Evolutionary conservation across 2,113 vertebrate species (phyloP), one percentile per base, ranked within the genome.

Genomic region (Catharus minimus): DNA sequence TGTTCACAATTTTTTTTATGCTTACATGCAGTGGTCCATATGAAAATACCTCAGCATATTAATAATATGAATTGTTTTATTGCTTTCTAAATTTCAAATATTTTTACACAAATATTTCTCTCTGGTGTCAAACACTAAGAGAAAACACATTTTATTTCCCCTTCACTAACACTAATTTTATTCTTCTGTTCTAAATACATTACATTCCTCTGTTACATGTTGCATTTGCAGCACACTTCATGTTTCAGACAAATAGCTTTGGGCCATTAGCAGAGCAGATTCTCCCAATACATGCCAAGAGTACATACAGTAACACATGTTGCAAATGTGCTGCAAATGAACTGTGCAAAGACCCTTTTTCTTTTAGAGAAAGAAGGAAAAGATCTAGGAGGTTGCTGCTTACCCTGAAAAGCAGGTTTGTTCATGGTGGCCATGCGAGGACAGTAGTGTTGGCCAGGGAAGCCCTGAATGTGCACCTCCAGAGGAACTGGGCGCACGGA

Each of bases 351-450:
- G 83, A 9, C 38, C 39, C 36, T 44, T 47, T 66, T 71, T 15
- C 33, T 66, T 68, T 61, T 16, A 26, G 15, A 33, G 57, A 62
- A 60, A 64, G 57, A 49, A 81, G 11, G 13, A 62, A 52, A 79
- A 82, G 22, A 32, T 55, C 58, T 67, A 52, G 56, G 33, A 80
- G 86, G 27, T 65, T 30, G 33, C 2, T 76, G 47, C 95, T 97
- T 97, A 99, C 98, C 99, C 96, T 99, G 99, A 95, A 99, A 99
- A 26, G 98, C 97, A 82, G 99, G 99, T 95, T 99, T 99, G 97
- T 99, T 99, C 99, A 99, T 99, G 96, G 98, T 99, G 90, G 99
- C 99, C 99, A 99, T 99, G 76, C 99, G 99, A 92, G 99, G 99
- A 97, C 99, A 99, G 96, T 99, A 99, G 92, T 99, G 99, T 86